A percentile compares a stretch with the other conserved stretches of the same genome.
Conservation (phyloP, 2,113 vertebrate species). For the Pungitius pungitius region DNA sequence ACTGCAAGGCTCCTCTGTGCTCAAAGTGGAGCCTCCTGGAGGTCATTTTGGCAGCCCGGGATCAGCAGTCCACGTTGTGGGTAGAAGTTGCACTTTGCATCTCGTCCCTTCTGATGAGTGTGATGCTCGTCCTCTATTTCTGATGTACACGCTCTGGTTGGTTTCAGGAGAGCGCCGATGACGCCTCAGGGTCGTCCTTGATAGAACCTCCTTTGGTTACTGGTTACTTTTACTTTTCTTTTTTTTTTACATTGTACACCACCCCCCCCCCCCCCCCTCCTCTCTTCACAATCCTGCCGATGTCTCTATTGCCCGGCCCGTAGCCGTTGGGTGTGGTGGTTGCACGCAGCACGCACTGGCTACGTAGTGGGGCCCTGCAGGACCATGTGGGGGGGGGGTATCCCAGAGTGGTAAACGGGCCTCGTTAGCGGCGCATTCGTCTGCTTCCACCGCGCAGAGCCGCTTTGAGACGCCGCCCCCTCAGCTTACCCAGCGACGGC, state of each 20-base stretch:
- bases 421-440: not conserved
- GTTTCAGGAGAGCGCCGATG: constrained; percentile 35
- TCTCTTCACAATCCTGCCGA: not conserved
- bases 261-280: not conserved
- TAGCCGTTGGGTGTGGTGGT: too few species aligned
- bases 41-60: constrained; percentile 82
- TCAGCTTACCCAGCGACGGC: not conserved
- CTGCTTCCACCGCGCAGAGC: too few species aligned
- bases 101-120: constrained; percentile 21
- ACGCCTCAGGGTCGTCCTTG: constrained; percentile 1
- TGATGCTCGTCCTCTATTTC: constrained; percentile 69
- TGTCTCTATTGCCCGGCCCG: constrained; percentile 8
- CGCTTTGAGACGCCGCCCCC: too few species aligned
- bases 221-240: not conserved
- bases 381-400: constrained; percentile 1
- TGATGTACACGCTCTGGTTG: constrained; percentile 72
- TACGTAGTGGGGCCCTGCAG: constrained; percentile 17
- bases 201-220: not conserved
- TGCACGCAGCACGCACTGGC: too few species aligned
- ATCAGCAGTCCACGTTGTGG: constrained; percentile 33
- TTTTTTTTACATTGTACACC: not conserved
- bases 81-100: constrained; percentile 34
- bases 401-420: constrained; percentile 9
- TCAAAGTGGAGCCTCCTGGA: constrained; percentile 48
- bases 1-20: constrained; percentile 65